phyloP scores from a whole-genome alignment of 1,140 invertebrate genomes.

The Drosophila chauvacae region DNA sequence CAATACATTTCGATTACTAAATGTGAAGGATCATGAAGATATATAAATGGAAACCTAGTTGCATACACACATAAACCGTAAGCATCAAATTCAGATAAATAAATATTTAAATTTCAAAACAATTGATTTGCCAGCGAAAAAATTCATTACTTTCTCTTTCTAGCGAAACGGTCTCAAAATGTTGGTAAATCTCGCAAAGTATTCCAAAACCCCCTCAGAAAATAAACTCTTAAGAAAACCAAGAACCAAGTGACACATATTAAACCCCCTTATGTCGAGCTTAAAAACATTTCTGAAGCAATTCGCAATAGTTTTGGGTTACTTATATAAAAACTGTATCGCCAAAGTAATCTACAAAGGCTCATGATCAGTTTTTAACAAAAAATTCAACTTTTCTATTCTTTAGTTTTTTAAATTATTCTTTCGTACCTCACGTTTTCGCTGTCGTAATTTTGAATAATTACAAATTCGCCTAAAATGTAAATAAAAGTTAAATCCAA shows the following conservation, averaged over 20 bases:
- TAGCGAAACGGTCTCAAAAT: not conserved
- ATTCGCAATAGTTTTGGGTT: no score
- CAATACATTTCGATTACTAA: slow-evolving; percentile 76
- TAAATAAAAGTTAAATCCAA: not conserved
- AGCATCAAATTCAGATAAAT: slow-evolving; percentile 57
- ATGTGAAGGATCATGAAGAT: slow-evolving; percentile 63
- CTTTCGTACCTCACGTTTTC: no score
- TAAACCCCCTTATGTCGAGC: not conserved
- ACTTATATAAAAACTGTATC: no score
- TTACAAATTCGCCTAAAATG: no score
- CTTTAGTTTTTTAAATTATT: no score
- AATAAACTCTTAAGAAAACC: not conserved
- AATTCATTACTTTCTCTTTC: not conserved
- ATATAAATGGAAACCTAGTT: slow-evolving; percentile 47
- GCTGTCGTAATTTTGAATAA: no score
- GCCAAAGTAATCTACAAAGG: no score
- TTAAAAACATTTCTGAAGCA: not conserved
- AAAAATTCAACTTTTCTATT: no score
- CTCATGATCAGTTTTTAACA: no score
- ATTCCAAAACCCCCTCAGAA: not conserved
- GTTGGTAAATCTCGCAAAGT: not conserved
- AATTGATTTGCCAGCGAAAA: no score
- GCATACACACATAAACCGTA: slow-evolving; percentile 29
- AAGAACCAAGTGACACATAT: not conserved
- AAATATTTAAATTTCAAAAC: slow-evolving; percentile 50